Conservation (phyloP, 2,113 vertebrate genomes). For the Propithecus coquereli region DNA sequence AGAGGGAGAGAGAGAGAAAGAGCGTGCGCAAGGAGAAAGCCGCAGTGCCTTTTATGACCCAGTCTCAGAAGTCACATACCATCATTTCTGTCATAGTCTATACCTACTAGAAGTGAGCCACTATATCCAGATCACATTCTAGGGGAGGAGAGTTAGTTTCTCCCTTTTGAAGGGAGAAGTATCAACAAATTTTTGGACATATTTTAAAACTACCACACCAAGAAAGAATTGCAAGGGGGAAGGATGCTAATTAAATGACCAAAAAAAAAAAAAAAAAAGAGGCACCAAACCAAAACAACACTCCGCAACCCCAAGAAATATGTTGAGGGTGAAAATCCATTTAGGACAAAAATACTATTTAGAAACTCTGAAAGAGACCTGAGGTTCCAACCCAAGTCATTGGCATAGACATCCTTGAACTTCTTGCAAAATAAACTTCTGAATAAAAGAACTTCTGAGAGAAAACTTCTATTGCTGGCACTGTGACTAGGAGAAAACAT, state of each 20-base stretch:
- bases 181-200: not conserved
- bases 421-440: not conserved
- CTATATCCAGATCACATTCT: not conserved
- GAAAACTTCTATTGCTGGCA: conserved; percentile 20
- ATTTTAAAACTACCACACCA: conserved; percentile 17
- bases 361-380: conserved; percentile 18
- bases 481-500: not conserved
- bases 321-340: not conserved
- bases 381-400: not conserved
- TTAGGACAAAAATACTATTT: conserved; percentile 21
- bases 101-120: not conserved
- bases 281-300: no score
- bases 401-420: not conserved
- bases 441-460: conserved; percentile 32
- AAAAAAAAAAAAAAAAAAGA: no score
- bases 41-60: not conserved
- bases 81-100: not conserved
- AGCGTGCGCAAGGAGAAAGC: not conserved
- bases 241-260: no score
- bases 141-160: not conserved
- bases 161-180: not conserved
- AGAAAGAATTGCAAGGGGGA: not conserved
- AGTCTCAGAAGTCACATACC: not conserved
- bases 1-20: not conserved
- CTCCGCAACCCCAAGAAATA: not conserved